Percentiles rank a stretch among this genome's conserved stretches.
Evolutionary conservation across 1,140 invertebrate species (phyloP).

Genomic region (Lordiphosa clarofinis): DNA sequence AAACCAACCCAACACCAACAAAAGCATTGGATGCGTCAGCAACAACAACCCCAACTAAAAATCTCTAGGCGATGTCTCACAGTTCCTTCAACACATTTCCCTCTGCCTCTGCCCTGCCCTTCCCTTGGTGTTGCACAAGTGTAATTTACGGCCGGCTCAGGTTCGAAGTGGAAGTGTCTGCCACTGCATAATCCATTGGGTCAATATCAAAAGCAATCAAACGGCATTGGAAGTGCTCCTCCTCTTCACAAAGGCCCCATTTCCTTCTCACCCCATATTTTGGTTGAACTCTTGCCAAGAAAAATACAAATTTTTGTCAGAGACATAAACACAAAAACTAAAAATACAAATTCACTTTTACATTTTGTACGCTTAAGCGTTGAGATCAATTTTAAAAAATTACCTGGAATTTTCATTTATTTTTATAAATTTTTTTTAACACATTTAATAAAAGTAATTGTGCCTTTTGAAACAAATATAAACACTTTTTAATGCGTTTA

Average conservation of each 20-base stretch:
- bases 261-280: neutral
- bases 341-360: no score
- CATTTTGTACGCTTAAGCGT: no score
- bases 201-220: conserved; percentile 45
- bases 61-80: neutral
- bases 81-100: conserved; percentile 23
- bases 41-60: neutral
- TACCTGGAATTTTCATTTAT: neutral
- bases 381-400: no score
- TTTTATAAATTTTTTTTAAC: no score
- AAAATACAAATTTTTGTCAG: conserved; percentile 1
- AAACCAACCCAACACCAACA: no score
- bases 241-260: neutral
- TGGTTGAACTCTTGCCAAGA: conserved; percentile 9
- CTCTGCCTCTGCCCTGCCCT: neutral
- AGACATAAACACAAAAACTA: no score
- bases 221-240: neutral
- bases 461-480: no score
- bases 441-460: no score
- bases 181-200: conserved; percentile 67
- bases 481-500: no score
- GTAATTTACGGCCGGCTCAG: conserved; percentile 51
- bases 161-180: conserved; percentile 45
- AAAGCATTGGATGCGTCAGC: no score
- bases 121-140: conserved; percentile 4